Conservation (phyloP, 2,797 vertebrate genomes). For the Crenuchus spilurus region DNA sequence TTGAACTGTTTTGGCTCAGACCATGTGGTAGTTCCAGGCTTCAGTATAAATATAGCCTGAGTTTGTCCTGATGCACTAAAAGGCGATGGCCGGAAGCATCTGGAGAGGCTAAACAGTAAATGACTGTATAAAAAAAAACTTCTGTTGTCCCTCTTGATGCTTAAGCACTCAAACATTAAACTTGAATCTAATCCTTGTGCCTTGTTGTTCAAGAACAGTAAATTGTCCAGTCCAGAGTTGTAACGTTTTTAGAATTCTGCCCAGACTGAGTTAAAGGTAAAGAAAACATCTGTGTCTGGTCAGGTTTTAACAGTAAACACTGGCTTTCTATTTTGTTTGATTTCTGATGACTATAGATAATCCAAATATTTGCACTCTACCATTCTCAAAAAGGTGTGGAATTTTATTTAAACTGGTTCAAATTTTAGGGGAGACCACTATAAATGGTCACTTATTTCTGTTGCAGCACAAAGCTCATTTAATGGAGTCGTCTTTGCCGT, state of each 20-base stretch:
- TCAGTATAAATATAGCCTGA: background rate
- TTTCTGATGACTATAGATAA: background rate
- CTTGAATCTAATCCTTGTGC: conserved; percentile 31
- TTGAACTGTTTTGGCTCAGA: background rate
- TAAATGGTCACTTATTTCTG: too few relatives aligned
- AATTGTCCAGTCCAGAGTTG: background rate
- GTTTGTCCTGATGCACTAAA: background rate
- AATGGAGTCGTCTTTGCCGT: too few relatives aligned
- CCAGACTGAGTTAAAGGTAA: background rate
- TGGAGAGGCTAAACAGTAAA: background rate
- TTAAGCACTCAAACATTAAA: background rate
- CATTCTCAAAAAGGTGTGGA: background rate
- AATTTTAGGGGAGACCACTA: too few relatives aligned
- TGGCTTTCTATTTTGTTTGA: background rate
- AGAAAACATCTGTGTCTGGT: background rate
- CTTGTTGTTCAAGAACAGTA: conserved; percentile 13
- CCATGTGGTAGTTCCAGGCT: background rate
- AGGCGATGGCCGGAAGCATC: background rate
- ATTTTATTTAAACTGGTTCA: too few relatives aligned
- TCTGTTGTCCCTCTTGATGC: background rate
- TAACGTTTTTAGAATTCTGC: background rate
- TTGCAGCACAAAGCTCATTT: too few relatives aligned
- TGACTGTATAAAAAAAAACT: background rate
- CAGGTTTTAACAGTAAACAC: too few relatives aligned
- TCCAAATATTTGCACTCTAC: rapidly evolving